Percentiles rank a stretch among this genome's conserved stretches.
phyloP scores from a whole-genome alignment of 2,888 invertebrate genomes.

The Cyrtodaria siliqua region DNA sequence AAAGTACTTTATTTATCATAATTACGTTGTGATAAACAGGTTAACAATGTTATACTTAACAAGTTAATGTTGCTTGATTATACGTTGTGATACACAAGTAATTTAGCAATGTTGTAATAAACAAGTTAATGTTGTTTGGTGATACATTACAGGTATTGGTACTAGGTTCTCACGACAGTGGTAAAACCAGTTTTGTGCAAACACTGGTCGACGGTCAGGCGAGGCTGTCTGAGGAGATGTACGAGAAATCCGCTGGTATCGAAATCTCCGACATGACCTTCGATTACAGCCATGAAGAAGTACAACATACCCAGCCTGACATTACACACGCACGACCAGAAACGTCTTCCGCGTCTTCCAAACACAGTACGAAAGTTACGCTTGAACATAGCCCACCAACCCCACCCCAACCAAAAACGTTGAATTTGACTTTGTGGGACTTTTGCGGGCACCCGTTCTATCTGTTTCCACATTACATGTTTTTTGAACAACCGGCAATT shows the following conservation, averaged over 20 bases:
- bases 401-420: conserved; percentile 14
- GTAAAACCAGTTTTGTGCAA: conserved; percentile 82
- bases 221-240: conserved; percentile 76
- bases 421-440: conserved; percentile 82
- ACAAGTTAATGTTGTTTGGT: no score
- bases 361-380: background rate
- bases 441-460: conserved; percentile 83
- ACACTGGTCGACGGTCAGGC: conserved; percentile 83
- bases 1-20: no score
- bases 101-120: no score
- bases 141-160: conserved; percentile 66
- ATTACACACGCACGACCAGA: background rate
- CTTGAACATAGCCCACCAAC: background rate
- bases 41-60: no score
- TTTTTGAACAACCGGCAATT: conserved; percentile 82
- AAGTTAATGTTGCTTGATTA: no score
- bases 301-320: background rate
- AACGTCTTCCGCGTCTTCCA: background rate
- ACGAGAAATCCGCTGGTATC: conserved; percentile 78
- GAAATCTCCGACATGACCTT: conserved; percentile 79
- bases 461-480: conserved; percentile 78
- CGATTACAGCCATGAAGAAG: conserved; percentile 47
- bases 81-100: no score
- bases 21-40: no score
- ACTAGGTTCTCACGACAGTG: conserved; percentile 75